A percentile compares a stretch with the other conserved stretches of the same genome.
Conservation (phyloP, 37 sponge, comb jelly and placozoan genomes). For the Diacarnus erythraeanus region DNA sequence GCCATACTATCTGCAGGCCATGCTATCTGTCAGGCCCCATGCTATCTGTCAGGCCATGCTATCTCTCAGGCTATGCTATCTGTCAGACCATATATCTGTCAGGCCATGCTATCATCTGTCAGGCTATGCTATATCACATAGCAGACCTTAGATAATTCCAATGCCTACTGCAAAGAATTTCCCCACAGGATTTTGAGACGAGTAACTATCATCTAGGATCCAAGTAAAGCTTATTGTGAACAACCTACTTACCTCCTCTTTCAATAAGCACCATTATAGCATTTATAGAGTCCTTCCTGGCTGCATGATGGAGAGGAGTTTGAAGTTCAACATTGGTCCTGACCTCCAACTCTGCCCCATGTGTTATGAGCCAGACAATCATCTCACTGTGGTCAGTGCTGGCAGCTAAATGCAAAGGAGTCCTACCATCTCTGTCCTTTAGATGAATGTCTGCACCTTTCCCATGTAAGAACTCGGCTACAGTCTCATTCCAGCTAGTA, state of each 20-base stretch:
- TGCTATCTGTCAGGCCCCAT: too few relatives aligned
- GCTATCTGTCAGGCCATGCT: too few relatives aligned
- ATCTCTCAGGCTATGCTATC: too few relatives aligned
- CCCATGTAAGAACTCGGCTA: slow-evolving; percentile 37
- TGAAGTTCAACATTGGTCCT: slow-evolving; percentile 43
- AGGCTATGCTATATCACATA: too few relatives aligned
- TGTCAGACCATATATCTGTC: too few relatives aligned
- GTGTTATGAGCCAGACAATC: slow-evolving; percentile 42
- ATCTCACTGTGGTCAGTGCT: slow-evolving; percentile 40
- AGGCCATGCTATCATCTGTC: too few relatives aligned
- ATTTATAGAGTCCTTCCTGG: slow-evolving; percentile 23
- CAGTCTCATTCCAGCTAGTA: slow-evolving; percentile 23
- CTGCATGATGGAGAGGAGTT: slow-evolving; percentile 68
- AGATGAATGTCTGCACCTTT: slow-evolving; percentile 33
- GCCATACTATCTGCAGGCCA: too few relatives aligned
- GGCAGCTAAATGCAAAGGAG: slow-evolving; percentile 72
- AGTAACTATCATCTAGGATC: too few relatives aligned
- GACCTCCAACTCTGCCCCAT: slow-evolving; percentile 42
- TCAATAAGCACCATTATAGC: slow-evolving; percentile 3
- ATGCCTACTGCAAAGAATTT: too few relatives aligned
- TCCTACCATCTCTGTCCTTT: slow-evolving; percentile 34
- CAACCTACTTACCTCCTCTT: slow-evolving; percentile 10
- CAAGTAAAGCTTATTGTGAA: background rate
- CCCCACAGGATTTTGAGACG: too few relatives aligned
- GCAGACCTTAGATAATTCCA: too few relatives aligned